Percentiles rank a stretch among this genome's conserved stretches.
Conservation (phyloP, 2,113 vertebrate species). For the Tetrax tetrax region DNA sequence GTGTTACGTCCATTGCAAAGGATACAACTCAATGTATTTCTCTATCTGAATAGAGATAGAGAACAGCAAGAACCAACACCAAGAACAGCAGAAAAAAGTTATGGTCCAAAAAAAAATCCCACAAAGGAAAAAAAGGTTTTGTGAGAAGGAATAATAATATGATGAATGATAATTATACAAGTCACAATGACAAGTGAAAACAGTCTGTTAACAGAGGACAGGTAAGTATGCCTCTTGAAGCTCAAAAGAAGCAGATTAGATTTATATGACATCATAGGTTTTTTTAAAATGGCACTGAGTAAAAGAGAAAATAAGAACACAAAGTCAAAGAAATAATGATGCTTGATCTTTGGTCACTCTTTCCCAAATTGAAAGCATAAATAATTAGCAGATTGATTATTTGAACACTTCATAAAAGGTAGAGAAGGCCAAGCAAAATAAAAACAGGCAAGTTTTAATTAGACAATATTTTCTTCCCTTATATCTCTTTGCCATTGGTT, state of each 20-base stretch:
- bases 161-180: background rate
- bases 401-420: background rate
- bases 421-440: background rate
- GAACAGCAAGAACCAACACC: too few species aligned
- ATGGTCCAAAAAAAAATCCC: background rate
- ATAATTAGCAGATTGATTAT: background rate
- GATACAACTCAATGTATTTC: background rate
- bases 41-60: background rate
- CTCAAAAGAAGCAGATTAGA: background rate
- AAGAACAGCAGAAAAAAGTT: background rate
- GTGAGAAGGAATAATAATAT: background rate
- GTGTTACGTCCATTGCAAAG: background rate
- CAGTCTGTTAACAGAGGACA: background rate
- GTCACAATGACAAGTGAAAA: background rate
- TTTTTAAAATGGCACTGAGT: background rate
- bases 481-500: background rate
- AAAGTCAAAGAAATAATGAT: rapidly evolving
- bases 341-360: background rate
- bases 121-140: background rate
- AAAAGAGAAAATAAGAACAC: background rate
- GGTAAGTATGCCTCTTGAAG: background rate
- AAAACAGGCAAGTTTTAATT: background rate
- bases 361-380: background rate
- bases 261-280: background rate
- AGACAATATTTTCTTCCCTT: background rate